Percentiles rank a stretch among this genome's conserved stretches.
Evolutionary conservation across 2,888 invertebrate genomes (phyloP).

Genomic region (Atrina japonica): DNA sequence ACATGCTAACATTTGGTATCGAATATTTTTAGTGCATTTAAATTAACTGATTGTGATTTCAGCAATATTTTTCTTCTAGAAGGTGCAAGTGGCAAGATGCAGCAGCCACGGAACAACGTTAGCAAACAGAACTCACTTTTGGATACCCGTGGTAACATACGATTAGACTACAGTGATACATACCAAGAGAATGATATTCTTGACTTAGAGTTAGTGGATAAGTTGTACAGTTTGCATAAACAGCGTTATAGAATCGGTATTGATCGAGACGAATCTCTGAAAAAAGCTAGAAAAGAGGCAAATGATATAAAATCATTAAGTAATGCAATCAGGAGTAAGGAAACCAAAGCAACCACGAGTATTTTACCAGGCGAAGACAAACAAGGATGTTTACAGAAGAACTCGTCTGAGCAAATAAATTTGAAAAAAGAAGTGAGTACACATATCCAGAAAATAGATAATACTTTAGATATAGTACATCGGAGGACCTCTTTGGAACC

Average conservation of each 20-base stretch:
- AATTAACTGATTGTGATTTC: too few species aligned
- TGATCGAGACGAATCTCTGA: constrained; percentile 49
- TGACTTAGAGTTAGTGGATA: constrained; percentile 45
- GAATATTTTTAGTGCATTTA: too few species aligned
- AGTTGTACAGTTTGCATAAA: constrained; percentile 38
- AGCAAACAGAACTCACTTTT: too few species aligned
- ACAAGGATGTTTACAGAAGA: not conserved
- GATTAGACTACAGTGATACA: constrained; percentile 56
- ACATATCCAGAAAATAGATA: not conserved
- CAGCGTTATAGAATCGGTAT: constrained; percentile 43
- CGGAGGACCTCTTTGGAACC: not conserved
- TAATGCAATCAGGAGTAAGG: constrained; percentile 44
- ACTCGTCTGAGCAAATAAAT: not conserved
- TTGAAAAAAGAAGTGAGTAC: not conserved
- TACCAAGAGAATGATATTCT: constrained; percentile 54
- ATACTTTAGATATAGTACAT: not conserved
- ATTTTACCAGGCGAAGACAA: not conserved
- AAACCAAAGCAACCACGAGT: not conserved
- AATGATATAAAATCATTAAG: constrained; percentile 52
- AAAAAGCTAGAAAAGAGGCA: constrained; percentile 49
- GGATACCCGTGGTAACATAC: too few species aligned
- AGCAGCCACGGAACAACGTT: too few species aligned
- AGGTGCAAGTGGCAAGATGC: too few species aligned
- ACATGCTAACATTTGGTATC: too few species aligned
- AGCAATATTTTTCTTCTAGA: too few species aligned